Conservation (phyloP, 2,113 vertebrate genomes). For the western clawed frog (Xenopus tropicalis) region UCB_Xtro_10.0 CM004446.2:41975001-41975500, state of each 20-base stretch:
- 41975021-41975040: not conserved
- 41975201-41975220: constrained; percentile 38
- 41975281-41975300: constrained; percentile 41
- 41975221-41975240: constrained; percentile 38
- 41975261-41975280: constrained; percentile 41
- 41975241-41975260: constrained; percentile 37
- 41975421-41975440: constrained; percentile 40
- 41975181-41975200: constrained; percentile 42
- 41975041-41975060: not conserved
- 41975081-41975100: not conserved
- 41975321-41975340: constrained; percentile 39
- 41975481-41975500: constrained; percentile 37
- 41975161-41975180: constrained; percentile 27
- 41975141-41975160: constrained; percentile 11
- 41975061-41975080: not conserved
- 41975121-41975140: constrained; percentile 12
- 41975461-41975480: constrained; percentile 32
- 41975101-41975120: constrained; percentile 2
- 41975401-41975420: constrained; percentile 34
- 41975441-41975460: constrained; percentile 36
- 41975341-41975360: constrained; percentile 21
- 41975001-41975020: too few species aligned
- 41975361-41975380: constrained; percentile 28
- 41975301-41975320: constrained; percentile 39
- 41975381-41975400: constrained; percentile 32